Percentiles rank a stretch among this genome's conserved stretches.
Evolutionary conservation across 2,797 vertebrate species (phyloP).

Genomic region (Ispidina picta): DNA sequence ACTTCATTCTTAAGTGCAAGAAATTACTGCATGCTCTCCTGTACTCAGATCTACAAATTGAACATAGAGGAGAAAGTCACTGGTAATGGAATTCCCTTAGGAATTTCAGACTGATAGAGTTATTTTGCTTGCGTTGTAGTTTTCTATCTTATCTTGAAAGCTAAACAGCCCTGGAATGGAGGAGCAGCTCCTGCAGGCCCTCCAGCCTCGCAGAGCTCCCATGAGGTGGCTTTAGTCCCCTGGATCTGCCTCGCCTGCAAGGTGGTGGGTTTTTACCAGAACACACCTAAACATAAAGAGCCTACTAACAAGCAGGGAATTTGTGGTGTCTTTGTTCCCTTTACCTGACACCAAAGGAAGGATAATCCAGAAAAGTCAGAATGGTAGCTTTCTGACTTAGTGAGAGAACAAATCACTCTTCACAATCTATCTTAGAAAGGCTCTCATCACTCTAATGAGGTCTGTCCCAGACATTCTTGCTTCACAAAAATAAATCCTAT

Average conservation of each 20-base stretch:
- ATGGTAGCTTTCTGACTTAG: neutral
- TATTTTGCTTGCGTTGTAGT: neutral
- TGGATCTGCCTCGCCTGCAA: neutral
- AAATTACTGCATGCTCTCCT: neutral
- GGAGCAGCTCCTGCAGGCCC: neutral
- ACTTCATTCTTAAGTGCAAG: neutral
- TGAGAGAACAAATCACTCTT: neutral
- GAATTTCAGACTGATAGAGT: neutral
- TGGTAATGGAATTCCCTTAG: neutral
- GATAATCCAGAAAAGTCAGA: conserved; percentile 25
- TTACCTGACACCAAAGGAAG: neutral
- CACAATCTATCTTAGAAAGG: neutral
- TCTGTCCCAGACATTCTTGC: neutral
- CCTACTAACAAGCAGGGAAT: neutral
- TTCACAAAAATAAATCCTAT: conserved; percentile 36
- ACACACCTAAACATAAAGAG: neutral
- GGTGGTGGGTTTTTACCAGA: neutral
- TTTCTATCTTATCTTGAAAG: neutral
- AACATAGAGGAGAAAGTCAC: neutral
- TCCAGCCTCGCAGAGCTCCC: neutral
- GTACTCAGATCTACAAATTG: neutral
- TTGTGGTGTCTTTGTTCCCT: neutral
- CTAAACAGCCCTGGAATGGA: neutral
- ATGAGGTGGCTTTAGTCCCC: neutral
- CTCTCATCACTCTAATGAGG: conserved; percentile 3